Evolutionary conservation across 2,113 vertebrate species (phyloP).

Genomic region (Boulengeromyrus knoepffleri): DNA sequence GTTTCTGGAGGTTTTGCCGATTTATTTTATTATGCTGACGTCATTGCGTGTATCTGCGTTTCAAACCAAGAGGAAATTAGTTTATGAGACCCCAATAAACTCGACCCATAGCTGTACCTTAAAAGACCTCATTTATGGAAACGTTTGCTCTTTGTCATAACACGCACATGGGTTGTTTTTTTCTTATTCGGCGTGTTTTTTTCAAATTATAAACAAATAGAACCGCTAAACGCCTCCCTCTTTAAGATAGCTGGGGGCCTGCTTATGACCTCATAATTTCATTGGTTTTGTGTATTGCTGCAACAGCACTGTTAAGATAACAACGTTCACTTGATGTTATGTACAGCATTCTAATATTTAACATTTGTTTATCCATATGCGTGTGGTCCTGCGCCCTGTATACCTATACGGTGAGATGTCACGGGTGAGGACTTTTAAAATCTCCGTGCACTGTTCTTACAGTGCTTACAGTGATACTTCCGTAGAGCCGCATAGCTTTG

Average conservation of each 20-base stretch:
- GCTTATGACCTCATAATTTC: neutral
- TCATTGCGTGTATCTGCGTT: neutral
- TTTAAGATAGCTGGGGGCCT: neutral
- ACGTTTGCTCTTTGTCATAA: neutral
- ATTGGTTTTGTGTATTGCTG: neutral
- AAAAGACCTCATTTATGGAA: neutral
- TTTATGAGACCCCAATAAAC: neutral
- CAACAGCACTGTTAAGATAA: neutral
- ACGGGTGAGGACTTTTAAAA: neutral
- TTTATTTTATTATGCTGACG: neutral
- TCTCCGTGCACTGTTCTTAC: neutral
- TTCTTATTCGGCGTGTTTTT: neutral
- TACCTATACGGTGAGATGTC: neutral
- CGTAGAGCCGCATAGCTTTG: neutral
- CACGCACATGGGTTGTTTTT: neutral
- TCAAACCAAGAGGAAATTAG: conserved; percentile 3
- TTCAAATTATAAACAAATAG: neutral
- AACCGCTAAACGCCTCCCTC: neutral
- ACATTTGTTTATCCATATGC: neutral
- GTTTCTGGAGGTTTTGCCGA: neutral
- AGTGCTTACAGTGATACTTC: neutral
- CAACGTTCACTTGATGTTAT: neutral
- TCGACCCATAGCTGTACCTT: neutral
- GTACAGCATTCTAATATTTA: neutral
- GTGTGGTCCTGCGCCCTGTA: neutral